Conservation (phyloP, 37 sponge, comb jelly and placozoan species). For the Haliclona indistincta region DNA sequence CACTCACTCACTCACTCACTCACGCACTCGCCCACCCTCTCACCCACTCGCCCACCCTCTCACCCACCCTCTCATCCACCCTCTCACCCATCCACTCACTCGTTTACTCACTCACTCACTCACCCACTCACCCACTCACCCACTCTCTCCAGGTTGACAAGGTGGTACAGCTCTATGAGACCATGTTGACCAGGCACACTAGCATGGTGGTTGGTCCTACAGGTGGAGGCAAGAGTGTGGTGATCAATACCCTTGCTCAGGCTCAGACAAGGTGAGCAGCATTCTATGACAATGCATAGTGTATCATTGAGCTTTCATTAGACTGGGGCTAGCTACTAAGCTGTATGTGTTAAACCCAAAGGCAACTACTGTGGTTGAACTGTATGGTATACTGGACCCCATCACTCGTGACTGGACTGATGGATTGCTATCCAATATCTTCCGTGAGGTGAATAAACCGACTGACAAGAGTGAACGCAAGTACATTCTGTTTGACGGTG, state of each 20-base stretch:
- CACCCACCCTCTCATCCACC: background rate
- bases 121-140: background rate
- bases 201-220: slow-evolving; percentile 99
- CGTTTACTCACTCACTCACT: background rate
- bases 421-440: slow-evolving; percentile 98
- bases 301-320: slow-evolving; percentile 2
- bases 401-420: slow-evolving; percentile 99
- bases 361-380: slow-evolving; percentile 94
- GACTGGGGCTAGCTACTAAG: slow-evolving; percentile 86
- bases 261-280: slow-evolving; percentile 88
- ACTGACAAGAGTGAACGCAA: slow-evolving; percentile 96
- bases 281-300: background rate
- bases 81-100: background rate
- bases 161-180: slow-evolving; percentile 99
- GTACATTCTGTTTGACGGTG: slow-evolving; percentile 98
- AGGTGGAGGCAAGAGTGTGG: slow-evolving; percentile 98
- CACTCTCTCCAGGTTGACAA: slow-evolving; percentile 83
- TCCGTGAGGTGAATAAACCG: slow-evolving; percentile 96
- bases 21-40: background rate
- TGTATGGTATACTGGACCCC: slow-evolving; percentile 98
- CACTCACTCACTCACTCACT: background rate
- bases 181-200: slow-evolving; percentile 99
- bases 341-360: slow-evolving; percentile 97
- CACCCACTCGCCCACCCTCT: background rate
- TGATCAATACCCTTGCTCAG: slow-evolving; percentile 91